Evolutionary conservation across 2,888 invertebrate genomes (phyloP).

Genomic region (Trissolcus japonicus): DNA sequence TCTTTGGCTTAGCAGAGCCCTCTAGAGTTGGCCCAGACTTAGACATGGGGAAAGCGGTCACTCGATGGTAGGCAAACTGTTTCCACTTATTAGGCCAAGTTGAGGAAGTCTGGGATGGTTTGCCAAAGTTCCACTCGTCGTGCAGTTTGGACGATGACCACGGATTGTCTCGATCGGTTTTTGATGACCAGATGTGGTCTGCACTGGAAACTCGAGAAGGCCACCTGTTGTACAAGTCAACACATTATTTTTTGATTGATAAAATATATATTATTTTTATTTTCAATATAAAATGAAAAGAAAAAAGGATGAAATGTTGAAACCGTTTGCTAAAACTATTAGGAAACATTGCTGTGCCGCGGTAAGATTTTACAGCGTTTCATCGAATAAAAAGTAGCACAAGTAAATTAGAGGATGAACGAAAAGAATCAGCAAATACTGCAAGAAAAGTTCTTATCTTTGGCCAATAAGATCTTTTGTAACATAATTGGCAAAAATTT

Average conservation of each 20-base stretch:
- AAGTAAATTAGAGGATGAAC: too few species aligned
- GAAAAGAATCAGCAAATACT: too few species aligned
- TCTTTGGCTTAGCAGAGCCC: conserved; percentile 60
- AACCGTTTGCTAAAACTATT: not conserved
- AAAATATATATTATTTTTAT: not conserved
- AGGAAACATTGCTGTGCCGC: not conserved
- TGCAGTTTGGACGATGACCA: conserved; percentile 52
- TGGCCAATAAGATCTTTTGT: too few species aligned
- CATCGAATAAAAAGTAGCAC: too few species aligned
- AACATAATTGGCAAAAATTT: not conserved
- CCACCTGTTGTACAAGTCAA: conserved; percentile 36
- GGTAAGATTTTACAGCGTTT: too few species aligned
- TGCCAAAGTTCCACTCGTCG: conserved; percentile 66
- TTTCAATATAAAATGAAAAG: not conserved
- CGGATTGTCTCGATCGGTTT: conserved; percentile 47
- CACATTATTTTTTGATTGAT: not conserved
- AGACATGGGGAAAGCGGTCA: conserved; percentile 66
- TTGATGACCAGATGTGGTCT: conserved; percentile 53
- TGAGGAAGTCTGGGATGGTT: conserved; percentile 53
- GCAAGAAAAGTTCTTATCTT: too few species aligned
- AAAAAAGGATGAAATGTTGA: not conserved
- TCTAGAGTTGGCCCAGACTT: conserved; percentile 65
- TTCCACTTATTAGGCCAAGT: conserved; percentile 71
- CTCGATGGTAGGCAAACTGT: conserved; percentile 71
- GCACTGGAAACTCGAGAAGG: conserved; percentile 27